A percentile compares a stretch with the other conserved stretches of the same genome.
Evolutionary conservation across 1,140 invertebrate genomes (phyloP).

Genomic region (Dendroctonus valens): DNA sequence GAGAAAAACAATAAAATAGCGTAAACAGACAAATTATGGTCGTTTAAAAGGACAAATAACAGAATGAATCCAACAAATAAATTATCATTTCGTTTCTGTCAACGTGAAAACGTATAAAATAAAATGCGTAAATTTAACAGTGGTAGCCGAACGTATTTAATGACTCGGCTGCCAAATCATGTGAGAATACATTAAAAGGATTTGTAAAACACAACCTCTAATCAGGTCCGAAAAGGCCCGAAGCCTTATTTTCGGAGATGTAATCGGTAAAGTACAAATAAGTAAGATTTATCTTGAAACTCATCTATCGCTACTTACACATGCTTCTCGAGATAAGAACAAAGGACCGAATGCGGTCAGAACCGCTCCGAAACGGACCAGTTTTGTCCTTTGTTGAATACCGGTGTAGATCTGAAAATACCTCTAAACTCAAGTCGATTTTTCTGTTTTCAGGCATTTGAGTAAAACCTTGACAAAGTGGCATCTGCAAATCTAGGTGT

Average conservation of each 20-base stretch:
- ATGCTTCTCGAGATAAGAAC: constrained; percentile 17
- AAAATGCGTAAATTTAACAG: too few species aligned
- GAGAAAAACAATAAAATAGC: too few species aligned
- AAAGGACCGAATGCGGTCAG: constrained; percentile 15
- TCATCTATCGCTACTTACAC: constrained; percentile 20
- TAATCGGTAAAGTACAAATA: constrained; percentile 23
- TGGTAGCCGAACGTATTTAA: neutral
- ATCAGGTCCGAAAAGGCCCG: neutral
- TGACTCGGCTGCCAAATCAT: neutral
- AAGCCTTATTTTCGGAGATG: constrained; percentile 15
- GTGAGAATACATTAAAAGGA: constrained; percentile 2
- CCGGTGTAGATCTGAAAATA: too few species aligned
- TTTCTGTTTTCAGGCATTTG: too few species aligned
- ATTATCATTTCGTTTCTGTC: too few species aligned
- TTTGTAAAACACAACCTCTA: constrained; percentile 14
- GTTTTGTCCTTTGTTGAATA: constrained; percentile 3
- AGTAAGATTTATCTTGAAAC: constrained; percentile 7
- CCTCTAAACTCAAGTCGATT: too few species aligned
- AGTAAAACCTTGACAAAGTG: too few species aligned
- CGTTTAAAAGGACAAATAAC: too few species aligned
- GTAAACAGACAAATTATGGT: too few species aligned
- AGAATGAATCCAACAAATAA: too few species aligned
- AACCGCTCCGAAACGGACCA: neutral
- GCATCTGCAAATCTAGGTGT: too few species aligned
- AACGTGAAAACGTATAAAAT: too few species aligned